Percentiles rank a stretch among this genome's conserved stretches.
These are phyloP conservation scores for Numenius phaeopus DNA, from an alignment of 2,797 vertebrate species.

Conservation along the genomic window DNA sequence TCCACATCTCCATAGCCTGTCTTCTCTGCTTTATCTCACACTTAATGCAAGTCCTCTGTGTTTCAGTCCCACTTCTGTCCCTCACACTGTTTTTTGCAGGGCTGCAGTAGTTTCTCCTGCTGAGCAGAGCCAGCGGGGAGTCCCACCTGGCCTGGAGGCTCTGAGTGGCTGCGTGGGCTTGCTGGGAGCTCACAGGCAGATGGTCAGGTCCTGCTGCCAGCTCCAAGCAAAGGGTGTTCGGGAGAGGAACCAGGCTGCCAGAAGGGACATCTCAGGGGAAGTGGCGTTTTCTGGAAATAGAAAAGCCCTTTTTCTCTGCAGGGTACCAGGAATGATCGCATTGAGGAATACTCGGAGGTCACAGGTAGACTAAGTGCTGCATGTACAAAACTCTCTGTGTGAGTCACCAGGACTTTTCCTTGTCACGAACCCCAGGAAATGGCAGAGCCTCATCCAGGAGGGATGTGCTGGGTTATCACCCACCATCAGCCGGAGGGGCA, in stretches of 20 bases:
- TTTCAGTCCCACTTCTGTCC: neutral
- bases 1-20: neutral
- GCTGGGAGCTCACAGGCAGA: neutral
- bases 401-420: neutral
- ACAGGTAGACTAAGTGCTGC: neutral
- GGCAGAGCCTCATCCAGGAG: neutral
- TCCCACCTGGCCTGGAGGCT: neutral
- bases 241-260: neutral
- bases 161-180: neutral
- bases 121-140: neutral
- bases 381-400: accelerated
- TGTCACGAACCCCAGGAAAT: neutral
- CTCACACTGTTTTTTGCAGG: accelerated
- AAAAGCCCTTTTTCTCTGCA: neutral
- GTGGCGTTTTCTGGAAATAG: neutral
- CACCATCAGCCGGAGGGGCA: neutral
- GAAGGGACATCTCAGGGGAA: neutral
- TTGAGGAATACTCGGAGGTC: neutral
- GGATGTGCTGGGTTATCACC: neutral
- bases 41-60: neutral
- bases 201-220: neutral
- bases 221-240: neutral
- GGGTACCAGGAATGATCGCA: neutral
- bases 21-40: neutral
- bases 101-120: neutral